phyloP scores from a whole-genome alignment of 2,888 invertebrate species.

The Piscicola geometra region DNA sequence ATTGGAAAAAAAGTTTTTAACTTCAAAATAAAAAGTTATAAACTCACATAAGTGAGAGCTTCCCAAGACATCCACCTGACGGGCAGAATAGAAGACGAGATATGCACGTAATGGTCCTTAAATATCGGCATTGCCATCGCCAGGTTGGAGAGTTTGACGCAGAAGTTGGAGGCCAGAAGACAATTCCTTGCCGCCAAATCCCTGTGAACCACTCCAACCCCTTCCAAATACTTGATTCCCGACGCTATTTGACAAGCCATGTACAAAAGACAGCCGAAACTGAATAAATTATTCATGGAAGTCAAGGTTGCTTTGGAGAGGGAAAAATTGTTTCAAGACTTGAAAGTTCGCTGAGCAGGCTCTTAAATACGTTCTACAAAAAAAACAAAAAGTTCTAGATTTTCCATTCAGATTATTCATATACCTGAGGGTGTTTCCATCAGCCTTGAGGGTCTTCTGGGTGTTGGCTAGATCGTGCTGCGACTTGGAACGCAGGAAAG shows the following conservation, averaged over 20 bases:
- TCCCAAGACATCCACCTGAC: constrained; percentile 31
- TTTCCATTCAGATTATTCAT: background rate
- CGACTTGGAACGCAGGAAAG: constrained; percentile 4
- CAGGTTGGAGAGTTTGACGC: constrained; percentile 15
- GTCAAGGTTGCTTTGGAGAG: too few relatives aligned
- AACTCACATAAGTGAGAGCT: constrained; percentile 8
- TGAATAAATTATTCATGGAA: background rate
- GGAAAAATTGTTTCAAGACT: too few relatives aligned
- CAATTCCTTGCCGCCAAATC: constrained; percentile 29
- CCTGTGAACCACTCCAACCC: constrained; percentile 10
- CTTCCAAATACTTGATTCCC: constrained; percentile 26
- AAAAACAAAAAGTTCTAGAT: background rate
- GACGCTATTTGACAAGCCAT: constrained; percentile 28
- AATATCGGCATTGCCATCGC: constrained; percentile 20
- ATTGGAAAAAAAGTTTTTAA: too few relatives aligned
- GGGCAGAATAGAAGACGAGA: constrained; percentile 6
- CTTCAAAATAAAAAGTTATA: too few relatives aligned
- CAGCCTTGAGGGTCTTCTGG: too few relatives aligned
- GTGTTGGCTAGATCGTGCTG: too few relatives aligned
- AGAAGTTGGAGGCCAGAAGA: constrained; percentile 25
- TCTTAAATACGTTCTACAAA: too few relatives aligned
- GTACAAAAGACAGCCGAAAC: constrained; percentile 26
- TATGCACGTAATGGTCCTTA: constrained; percentile 10
- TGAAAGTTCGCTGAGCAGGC: too few relatives aligned
- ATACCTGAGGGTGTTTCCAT: background rate